These are phyloP conservation scores for Pandemis heparana DNA, from an alignment of 2,888 invertebrate species.

Conservation along the genomic window DNA sequence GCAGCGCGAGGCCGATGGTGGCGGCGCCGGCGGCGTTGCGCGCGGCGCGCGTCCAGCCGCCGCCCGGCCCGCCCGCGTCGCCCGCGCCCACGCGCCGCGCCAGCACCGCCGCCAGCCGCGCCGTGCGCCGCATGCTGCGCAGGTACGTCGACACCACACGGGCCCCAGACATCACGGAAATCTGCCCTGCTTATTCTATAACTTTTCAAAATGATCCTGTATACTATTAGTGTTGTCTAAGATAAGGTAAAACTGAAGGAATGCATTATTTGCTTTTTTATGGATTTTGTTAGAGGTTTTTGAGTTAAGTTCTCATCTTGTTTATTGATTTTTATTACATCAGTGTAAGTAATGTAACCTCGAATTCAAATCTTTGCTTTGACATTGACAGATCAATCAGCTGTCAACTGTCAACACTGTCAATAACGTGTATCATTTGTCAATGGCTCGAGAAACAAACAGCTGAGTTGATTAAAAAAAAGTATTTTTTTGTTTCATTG, in stretches of 20 bases:
- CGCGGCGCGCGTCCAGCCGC: conserved; percentile 36
- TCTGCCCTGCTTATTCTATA: background rate
- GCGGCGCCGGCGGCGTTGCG: conserved; percentile 55
- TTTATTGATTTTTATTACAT: conserved; percentile 24
- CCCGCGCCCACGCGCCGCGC: conserved; percentile 46
- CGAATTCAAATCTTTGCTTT: background rate
- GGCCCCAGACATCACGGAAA: conserved; percentile 40
- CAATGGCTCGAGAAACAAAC: background rate
- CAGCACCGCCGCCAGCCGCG: conserved; percentile 52
- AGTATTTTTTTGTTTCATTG: too few relatives aligned
- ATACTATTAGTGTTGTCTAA: background rate
- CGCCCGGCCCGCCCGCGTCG: conserved; percentile 44
- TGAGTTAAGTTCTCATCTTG: conserved; percentile 6
- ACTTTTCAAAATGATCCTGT: background rate
- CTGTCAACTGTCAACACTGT: conserved; percentile 1
- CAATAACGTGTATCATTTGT: too few relatives aligned
- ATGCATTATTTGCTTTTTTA: conserved; percentile 19
- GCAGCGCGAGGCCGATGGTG: conserved; percentile 66
- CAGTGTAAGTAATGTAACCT: conserved; percentile 4
- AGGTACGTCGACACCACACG: conserved; percentile 45
- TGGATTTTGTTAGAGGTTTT: background rate
- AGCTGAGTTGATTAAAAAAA: too few relatives aligned
- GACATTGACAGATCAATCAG: conserved; percentile 8
- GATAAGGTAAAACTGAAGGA: background rate
- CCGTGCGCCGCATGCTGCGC: conserved; percentile 52